Evolutionary conservation across 2,888 invertebrate species (phyloP).

Genomic region (Acanthoscelides obtectus): DNA sequence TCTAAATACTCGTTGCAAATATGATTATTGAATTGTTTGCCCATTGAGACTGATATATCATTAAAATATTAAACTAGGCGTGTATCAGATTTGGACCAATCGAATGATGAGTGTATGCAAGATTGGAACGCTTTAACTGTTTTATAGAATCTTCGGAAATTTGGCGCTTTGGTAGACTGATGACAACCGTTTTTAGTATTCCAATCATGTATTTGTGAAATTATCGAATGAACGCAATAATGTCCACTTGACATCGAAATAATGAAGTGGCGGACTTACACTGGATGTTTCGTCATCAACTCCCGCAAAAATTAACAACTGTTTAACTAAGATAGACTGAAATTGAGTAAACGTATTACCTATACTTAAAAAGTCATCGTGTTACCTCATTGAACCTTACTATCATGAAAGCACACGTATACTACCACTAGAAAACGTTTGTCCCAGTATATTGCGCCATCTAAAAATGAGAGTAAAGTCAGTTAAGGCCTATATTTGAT

Average conservation of each 20-base stretch:
- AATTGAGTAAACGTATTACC: too few species aligned
- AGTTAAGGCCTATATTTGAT: not conserved
- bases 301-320: too few species aligned
- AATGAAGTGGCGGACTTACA: too few species aligned
- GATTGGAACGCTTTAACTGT: conserved; percentile 1
- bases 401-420: too few species aligned
- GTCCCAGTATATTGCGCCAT: too few species aligned
- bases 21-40: conserved; percentile 41
- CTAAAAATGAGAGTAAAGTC: not conserved
- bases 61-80: conserved; percentile 17
- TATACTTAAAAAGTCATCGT: too few species aligned
- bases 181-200: not conserved
- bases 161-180: not conserved
- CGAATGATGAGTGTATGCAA: not conserved
- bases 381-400: too few species aligned
- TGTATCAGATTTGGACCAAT: conserved; percentile 2
- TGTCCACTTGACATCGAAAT: too few species aligned
- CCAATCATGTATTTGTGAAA: not conserved
- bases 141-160: conserved; percentile 9
- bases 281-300: too few species aligned
- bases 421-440: too few species aligned
- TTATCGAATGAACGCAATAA: too few species aligned
- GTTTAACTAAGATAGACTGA: too few species aligned
- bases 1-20: conserved; percentile 25
- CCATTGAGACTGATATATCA: conserved; percentile 49